Evolutionary conservation across 2,888 invertebrate genomes (phyloP).

Genomic region (Galeopsomyia nigrocyanea): DNA sequence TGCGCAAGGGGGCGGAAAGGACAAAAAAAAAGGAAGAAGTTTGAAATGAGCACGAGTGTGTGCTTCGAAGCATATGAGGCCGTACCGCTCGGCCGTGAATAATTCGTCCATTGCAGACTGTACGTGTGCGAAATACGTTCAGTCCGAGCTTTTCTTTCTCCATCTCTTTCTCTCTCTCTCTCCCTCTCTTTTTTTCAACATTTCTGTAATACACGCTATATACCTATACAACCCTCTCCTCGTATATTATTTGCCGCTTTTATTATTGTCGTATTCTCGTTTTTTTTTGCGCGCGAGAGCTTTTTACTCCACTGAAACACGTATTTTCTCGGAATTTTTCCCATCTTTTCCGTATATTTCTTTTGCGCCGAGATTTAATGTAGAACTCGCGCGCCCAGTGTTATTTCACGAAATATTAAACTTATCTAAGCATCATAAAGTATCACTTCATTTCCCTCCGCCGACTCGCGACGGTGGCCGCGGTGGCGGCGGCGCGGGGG

Average conservation of each 20-base stretch:
- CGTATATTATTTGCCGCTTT: constrained; percentile 27
- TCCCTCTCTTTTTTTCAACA: background rate
- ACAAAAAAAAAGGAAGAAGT: constrained; percentile 21
- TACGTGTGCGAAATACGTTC: constrained; percentile 39
- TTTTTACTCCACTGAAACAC: too few relatives aligned
- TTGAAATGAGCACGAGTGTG: constrained; percentile 21
- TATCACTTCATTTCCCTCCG: too few relatives aligned
- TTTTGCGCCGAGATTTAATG: too few relatives aligned
- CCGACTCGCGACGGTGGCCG: too few relatives aligned
- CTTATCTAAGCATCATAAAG: too few relatives aligned
- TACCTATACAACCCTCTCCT: too few relatives aligned
- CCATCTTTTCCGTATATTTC: too few relatives aligned
- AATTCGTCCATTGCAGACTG: constrained; percentile 36
- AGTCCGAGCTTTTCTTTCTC: background rate
- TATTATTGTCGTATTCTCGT: constrained; percentile 23
- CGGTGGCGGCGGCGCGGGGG: too few relatives aligned
- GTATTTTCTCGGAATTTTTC: too few relatives aligned
- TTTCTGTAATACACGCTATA: background rate
- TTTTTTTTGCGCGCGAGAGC: constrained; percentile 5
- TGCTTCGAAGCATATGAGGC: constrained; percentile 25
- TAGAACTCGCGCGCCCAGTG: too few relatives aligned
- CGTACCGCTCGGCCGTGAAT: constrained; percentile 33
- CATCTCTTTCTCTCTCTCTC: background rate
- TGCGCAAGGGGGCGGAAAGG: background rate
- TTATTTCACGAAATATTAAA: too few relatives aligned